Percentiles rank a stretch among this genome's conserved stretches.
Evolutionary conservation across 2,113 vertebrate genomes (phyloP).

Genomic region (Tenrec ecaudatus): DNA sequence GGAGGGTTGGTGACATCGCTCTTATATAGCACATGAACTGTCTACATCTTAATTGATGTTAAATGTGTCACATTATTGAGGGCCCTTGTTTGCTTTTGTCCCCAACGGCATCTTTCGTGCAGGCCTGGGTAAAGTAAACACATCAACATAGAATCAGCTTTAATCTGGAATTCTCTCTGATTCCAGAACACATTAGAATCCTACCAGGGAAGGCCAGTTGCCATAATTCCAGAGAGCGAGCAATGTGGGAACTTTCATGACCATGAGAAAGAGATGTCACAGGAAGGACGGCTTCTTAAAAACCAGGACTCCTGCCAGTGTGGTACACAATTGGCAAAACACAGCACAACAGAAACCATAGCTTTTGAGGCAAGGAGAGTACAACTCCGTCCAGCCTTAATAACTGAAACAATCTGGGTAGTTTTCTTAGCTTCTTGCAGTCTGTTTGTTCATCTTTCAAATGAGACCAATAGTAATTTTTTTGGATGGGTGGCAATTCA

Average conservation of each 20-base stretch:
- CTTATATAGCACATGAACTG: not conserved
- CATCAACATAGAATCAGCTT: conserved; percentile 15
- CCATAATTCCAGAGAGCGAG: not conserved
- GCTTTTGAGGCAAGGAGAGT: not conserved
- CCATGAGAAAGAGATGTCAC: conserved; percentile 8
- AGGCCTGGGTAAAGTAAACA: conserved; percentile 8
- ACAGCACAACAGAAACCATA: not conserved
- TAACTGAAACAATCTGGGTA: not conserved
- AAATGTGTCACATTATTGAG: conserved; percentile 42
- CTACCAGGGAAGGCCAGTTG: not conserved
- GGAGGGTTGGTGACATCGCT: not conserved
- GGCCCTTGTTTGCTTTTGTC: not conserved
- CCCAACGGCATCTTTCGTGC: not conserved
- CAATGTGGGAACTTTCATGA: conserved; percentile 54
- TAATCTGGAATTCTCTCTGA: conserved; percentile 36
- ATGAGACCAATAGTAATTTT: not conserved
- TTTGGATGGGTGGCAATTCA: no score
- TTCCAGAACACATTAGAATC: conserved; percentile 15
- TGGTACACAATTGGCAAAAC: not conserved
- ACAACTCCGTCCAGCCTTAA: not conserved
- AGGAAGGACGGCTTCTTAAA: conserved; percentile 1
- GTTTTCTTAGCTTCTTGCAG: not conserved
- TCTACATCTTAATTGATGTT: conserved; percentile 28
- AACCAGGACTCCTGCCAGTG: conserved; percentile 1
- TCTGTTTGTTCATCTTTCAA: conserved; percentile 34